Percentiles rank a stretch among this genome's conserved stretches.
Conservation (phyloP, 2,797 vertebrate species). For the Tarsius wallacei region DNA sequence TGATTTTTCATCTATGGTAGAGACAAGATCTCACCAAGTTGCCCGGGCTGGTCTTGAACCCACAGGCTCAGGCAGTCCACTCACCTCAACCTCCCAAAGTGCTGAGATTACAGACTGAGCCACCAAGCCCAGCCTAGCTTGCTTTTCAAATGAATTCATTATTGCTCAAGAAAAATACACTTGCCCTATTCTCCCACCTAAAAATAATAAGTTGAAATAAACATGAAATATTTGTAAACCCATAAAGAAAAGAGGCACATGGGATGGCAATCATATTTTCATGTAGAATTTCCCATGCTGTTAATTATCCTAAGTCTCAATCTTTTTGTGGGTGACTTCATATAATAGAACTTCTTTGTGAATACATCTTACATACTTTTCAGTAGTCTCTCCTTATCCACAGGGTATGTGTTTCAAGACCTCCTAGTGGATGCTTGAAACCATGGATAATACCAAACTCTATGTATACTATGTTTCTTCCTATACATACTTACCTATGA, state of each 20-base stretch:
- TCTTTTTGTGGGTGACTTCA: neutral
- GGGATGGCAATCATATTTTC: neutral
- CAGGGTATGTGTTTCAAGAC: neutral
- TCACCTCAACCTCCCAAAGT: no score
- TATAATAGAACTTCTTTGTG: neutral
- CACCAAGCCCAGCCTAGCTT: neutral
- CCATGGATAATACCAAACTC: neutral
- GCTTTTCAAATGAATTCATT: constrained; percentile 32
- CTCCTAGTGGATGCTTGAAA: neutral
- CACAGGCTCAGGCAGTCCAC: no score
- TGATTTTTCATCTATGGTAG: no score
- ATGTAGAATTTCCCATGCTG: neutral
- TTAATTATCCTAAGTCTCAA: neutral
- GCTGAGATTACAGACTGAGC: no score
- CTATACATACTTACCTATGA: neutral
- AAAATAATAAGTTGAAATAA: constrained; percentile 4
- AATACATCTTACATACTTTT: neutral
- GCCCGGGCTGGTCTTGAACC: no score
- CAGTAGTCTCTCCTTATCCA: neutral
- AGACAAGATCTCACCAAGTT: no score
- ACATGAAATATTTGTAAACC: neutral
- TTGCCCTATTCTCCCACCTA: neutral
- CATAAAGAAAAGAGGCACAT: constrained; percentile 2
- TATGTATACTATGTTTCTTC: neutral
- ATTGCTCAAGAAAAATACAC: neutral